Conservation (phyloP, 2,797 vertebrate genomes). For the Onychomys torridus region DNA sequence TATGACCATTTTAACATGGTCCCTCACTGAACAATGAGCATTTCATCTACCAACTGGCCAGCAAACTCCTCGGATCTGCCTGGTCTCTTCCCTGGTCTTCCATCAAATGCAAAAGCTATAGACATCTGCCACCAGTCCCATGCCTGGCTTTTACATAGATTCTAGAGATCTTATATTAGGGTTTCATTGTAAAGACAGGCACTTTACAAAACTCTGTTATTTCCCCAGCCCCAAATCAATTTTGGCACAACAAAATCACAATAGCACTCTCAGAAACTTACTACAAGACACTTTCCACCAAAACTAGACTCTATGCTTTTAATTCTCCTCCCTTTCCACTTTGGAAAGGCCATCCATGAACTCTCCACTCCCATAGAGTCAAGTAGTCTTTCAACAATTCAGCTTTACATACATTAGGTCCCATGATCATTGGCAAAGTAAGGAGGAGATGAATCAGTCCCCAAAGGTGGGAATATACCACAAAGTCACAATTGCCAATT, state of each 20-base stretch:
- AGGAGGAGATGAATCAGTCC: neutral
- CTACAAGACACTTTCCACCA: neutral
- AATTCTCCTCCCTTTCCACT: neutral
- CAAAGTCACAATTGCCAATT: neutral
- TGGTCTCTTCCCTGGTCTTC: neutral
- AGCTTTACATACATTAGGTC: neutral
- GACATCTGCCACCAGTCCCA: neutral
- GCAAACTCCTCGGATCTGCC: no score
- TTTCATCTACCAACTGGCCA: neutral
- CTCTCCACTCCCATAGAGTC: neutral
- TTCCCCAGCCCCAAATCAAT: neutral
- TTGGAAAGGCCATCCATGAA: neutral
- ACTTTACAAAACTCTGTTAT: neutral
- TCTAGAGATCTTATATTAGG: neutral
- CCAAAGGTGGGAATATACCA: neutral
- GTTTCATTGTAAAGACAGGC: no score
- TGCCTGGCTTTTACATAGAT: neutral
- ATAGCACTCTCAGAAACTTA: neutral
- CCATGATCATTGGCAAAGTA: neutral
- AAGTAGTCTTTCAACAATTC: neutral
- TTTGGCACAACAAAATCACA: neutral
- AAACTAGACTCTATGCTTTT: conserved; percentile 14
- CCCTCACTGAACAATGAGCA: neutral
- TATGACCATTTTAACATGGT: neutral
- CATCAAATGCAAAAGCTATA: neutral